Evolutionary conservation across 2,113 vertebrate genomes (phyloP), one percentile per base, ranked within the genome.

Genomic region (Pachyramphus minor): DNA sequence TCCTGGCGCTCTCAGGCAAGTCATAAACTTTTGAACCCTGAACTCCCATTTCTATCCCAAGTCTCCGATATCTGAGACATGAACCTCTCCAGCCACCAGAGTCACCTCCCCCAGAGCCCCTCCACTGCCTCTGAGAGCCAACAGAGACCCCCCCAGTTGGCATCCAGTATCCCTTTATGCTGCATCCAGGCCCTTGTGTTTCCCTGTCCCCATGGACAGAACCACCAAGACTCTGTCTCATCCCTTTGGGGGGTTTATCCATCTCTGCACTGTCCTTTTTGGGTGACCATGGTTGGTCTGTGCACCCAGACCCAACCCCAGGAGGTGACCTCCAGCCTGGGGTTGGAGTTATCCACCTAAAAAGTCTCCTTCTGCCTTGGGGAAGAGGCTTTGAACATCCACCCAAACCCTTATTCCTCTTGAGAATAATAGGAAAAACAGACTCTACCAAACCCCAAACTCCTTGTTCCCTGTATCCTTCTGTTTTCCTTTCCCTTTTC

Each of bases 1-100:
- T 95, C 22, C 41, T 21, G 18, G 42, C 0, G 20, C 53, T 92
- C 14, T 55, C n/a, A 22, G 68, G 52, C 47, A 23, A 72, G 59
- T 11, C 6, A 3, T 84, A 71, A 93, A 83, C 90, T 89, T 83
- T 50, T 92, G 90, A 96, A 93, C 81, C 49, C 53, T 56, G 8
- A 89, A 1, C 33, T 93, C 55, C 8, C 0, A 0, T 87, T 86
- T 73, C 50, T 50, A 55, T 24, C 5, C 25, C 39, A 35, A 31
- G 37, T 39, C 53, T 83, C 1, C 0, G 1, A 58, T 50, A 1
- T 2, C 24, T 73, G 72, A 86, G 64, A 5, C 17, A 28, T 23
- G 56, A 89, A 84, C 14, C 11, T 74, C 14, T 64, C 20, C 52
- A 44, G 18, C 16, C 37, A 77, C 30, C 20, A 39, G 67, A 12